phyloP scores from a whole-genome alignment of 37 sponge, comb jelly and placozoan genomes.

The Corticium candelabrum region DNA sequence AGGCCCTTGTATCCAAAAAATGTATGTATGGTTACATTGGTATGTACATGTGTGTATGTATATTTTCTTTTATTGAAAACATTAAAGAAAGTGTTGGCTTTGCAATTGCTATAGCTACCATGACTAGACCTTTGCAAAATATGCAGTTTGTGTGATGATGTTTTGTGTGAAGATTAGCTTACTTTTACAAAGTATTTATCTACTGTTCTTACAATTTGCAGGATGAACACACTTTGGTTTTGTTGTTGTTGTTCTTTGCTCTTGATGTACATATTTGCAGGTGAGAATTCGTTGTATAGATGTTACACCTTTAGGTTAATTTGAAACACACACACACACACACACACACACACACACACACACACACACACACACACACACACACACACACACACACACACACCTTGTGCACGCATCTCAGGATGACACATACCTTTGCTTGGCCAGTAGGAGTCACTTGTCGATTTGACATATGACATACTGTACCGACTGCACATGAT shows the following conservation, averaged over 20 bases:
- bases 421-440: no score
- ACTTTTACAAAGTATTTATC: background rate
- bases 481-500: no score
- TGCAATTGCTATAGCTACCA: background rate
- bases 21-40: no score
- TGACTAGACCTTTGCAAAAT: background rate
- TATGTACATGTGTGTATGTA: background rate
- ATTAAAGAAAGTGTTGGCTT: background rate
- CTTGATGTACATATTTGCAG: no score
- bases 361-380: slow-evolving; percentile 17
- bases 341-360: slow-evolving; percentile 26
- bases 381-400: slow-evolving; percentile 15
- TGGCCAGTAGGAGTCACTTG: no score
- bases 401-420: background rate
- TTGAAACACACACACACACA: background rate
- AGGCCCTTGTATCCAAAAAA: no score
- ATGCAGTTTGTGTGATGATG: background rate
- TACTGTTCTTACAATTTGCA: no score
- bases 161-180: background rate
- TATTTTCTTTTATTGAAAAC: background rate
- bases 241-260: no score
- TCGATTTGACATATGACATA: no score
- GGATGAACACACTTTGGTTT: no score
- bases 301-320: no score
- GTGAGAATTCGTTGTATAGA: no score